Base-by-base conservation (phyloP, 2,113 vertebrate species). In the Triplophysa siluroides region DNA sequence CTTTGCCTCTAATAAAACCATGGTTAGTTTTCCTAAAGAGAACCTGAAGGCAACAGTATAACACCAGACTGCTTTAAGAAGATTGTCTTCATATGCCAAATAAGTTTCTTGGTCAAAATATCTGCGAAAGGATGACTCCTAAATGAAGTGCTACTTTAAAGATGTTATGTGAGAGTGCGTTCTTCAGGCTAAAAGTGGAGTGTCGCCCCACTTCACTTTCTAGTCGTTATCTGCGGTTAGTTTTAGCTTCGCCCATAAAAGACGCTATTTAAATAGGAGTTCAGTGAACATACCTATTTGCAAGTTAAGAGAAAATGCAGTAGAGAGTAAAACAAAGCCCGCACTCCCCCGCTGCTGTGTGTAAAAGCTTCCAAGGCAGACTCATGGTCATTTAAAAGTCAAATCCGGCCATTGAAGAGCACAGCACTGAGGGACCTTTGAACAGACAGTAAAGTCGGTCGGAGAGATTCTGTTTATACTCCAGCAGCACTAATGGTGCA, bases 331-430 rank as follows among this genome's bases (percentile, higher is more conserved):
- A 83, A 83, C 79, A 68, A 78, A 81, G 81, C 29, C 8, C 11
- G 8, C 72, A 62, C 66, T 67, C 63, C 61, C 73, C 45, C n/a
- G 29, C 58, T 74, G 52, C 76, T 77, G 63, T 68, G 56, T 66
- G 64, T 63, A 73, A 69, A 62, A 70, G 74, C 78, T 76, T 65
- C 68, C 67, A 68, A 70, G 62, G 47, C 65, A 43, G 61, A 33
- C 63, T 52, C 64, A 38, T 47, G 78, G 78, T 41, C 52, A 79
- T 84, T 87, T 85, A 78, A 84, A 85, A 84, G 82, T 87, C 79
- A 84, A 81, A 84, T 82, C 52, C 41, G 41, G 58, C 78, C 74
- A 38, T 52, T 38, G 47, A 80, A 81, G 79, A 75, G 77, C 29
- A 63, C 50, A 78, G 62, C 72, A 65, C 73, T 79, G 54, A 76